Evolutionary conservation across 2,113 vertebrate genomes (phyloP), one percentile per base, ranked within the genome.

Genomic region (Tragulus kanchil): DNA sequence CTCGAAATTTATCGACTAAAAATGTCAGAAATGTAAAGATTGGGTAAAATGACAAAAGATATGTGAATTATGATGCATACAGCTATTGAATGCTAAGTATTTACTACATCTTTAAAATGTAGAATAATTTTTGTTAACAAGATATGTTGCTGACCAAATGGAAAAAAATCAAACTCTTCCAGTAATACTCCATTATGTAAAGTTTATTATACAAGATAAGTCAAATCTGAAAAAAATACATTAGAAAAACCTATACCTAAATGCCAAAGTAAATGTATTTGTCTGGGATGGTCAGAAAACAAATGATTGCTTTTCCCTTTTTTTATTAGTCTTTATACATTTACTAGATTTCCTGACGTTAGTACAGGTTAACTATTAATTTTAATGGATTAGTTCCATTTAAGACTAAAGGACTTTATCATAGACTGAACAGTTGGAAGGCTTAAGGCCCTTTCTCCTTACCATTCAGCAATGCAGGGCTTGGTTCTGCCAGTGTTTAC

Each of bases 291-390:
- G 6, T 31, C 62, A 19, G 83, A 75, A 50, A 87, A 16, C 19
- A 62, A 2, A 25, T 26, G 28, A 17, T 42, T 61, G 4, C 12
- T 71, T 15, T 71, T 81, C 31, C 36, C n/a, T n/a, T n/a, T n/a
- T n/a, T 31, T 21, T 69, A 52, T 93, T 71, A 15, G 21, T 83
- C 58, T 81, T 1, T 3, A 5, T 61, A 3, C 28, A 26, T 77
- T 95, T 84, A 73, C 23, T 31, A 73, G 36, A 58, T 93, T 79
- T 93, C 21, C 15, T n/a, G 15, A n/a, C 31, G 59, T 93, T 89
- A 81, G 16, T 1, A 10, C 10, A 45, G 64, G 81, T 54, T 89
- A 85, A 78, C 78, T 42, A 42, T 59, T 92, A 5, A 83, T 75
- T 73, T 93, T 79, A 73, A 36, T 48, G 31, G 92, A 75, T 93